phyloP scores from a whole-genome alignment of 2,113 vertebrate genomes.

The Austrofundulus limnaeus region DNA sequence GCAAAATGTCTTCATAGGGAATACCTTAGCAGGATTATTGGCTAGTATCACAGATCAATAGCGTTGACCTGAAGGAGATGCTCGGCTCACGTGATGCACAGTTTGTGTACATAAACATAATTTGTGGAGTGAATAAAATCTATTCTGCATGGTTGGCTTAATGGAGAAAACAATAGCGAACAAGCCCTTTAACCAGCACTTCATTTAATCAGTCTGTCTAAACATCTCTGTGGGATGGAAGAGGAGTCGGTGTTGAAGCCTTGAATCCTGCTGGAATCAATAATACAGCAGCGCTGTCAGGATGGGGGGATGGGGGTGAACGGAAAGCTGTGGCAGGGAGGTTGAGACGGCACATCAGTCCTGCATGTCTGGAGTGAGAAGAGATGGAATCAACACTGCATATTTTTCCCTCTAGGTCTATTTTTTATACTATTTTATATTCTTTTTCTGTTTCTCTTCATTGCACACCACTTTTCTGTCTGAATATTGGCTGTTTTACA shows the following conservation, averaged over 20 bases:
- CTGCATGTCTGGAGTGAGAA: constrained; percentile 58
- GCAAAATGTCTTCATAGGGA: neutral
- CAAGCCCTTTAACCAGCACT: constrained; percentile 7
- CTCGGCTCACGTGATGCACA: neutral
- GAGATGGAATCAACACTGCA: constrained; percentile 56
- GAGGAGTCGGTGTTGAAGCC: constrained; percentile 49
- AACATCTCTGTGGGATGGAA: constrained; percentile 60
- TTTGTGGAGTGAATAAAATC: neutral
- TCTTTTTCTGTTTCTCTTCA: neutral
- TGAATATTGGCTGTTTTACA: constrained; percentile 1
- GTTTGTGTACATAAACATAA: neutral
- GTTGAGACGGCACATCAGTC: constrained; percentile 18
- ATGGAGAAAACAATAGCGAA: neutral
- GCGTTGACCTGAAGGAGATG: neutral
- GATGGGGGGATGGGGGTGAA: constrained; percentile 25
- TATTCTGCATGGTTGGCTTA: constrained; percentile 13
- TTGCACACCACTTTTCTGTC: neutral
- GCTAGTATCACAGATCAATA: neutral
- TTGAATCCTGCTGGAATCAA: constrained; percentile 61
- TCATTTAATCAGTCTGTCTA: constrained; percentile 43
- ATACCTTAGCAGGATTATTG: neutral
- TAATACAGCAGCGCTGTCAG: constrained; percentile 61
- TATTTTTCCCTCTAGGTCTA: constrained; percentile 12
- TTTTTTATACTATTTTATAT: constrained; percentile 14
- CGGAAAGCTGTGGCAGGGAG: constrained; percentile 13